Conservation (phyloP, 2,113 vertebrate genomes). For the Jacana jacana region DNA sequence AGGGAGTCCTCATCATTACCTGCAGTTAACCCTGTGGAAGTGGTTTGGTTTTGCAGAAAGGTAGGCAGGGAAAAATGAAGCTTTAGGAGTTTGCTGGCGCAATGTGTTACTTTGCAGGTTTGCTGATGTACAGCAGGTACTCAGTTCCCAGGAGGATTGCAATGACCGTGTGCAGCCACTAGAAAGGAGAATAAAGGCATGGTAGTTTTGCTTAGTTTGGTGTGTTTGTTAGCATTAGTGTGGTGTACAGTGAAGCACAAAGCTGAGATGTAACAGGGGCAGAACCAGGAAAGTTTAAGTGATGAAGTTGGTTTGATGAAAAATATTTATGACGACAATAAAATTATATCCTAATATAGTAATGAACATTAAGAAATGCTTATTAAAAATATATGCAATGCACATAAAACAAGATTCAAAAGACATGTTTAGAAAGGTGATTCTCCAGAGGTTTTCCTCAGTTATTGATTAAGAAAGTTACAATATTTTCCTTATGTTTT, state of each 20-base stretch:
- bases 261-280: neutral
- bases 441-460: neutral
- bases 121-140: neutral
- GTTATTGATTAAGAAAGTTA: neutral
- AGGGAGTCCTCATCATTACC: neutral
- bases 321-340: neutral
- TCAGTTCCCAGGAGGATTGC: neutral
- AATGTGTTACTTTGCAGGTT: neutral
- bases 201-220: constrained; percentile 4
- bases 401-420: neutral
- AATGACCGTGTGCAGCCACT: neutral
- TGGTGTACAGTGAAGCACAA: neutral
- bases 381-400: neutral
- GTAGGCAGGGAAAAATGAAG: constrained; percentile 7
- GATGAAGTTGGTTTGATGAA: neutral
- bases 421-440: neutral
- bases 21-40: neutral
- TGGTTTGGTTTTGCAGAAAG: constrained; percentile 6
- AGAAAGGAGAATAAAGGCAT: neutral
- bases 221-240: neutral
- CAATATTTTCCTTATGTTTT: rapidly evolving
- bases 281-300: neutral
- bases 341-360: neutral
- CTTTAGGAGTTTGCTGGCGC: neutral
- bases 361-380: neutral